Base-by-base conservation (phyloP, 2,113 vertebrate genomes). In the Carassius auratus region DNA sequence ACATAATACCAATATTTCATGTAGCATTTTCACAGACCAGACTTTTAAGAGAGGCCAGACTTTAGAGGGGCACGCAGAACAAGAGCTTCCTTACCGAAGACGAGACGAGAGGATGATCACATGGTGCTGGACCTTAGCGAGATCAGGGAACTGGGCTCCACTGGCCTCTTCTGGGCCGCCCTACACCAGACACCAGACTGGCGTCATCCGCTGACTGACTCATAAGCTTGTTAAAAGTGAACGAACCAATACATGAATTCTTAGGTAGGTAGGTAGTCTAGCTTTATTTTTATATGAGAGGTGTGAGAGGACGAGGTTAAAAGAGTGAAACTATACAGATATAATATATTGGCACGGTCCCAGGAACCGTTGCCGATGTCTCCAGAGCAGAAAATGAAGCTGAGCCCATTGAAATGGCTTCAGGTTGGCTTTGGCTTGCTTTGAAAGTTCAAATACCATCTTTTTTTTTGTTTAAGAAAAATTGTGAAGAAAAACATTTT, bases 301-400 rank as follows among this genome's bases (percentile, higher is more conserved):
- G 89, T 86, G 69, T 52, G 38, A 52, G 23, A 17, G 74, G 76
- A 61, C 2, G 8, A 64, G 76, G 45, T 76, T 82, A 50, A 91
- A 91, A 90, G 77, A 87, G 87, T 89, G 85, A 87, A 92, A 89
- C 86, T 90, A 90, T 91, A 91, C 91, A 92, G 92, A 93, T 92
- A 38, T 94, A 93, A 92, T 93, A 93, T 95, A 93, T 95, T 92
- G 89, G 79, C 84, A 76, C 85, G 86, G 81, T 90, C 87, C 68
- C 69, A 81, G 81, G 88, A 83, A 87, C 14, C 81, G 83, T 45
- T 79, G 73, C 30, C 42, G 73, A 55, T 84, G 62, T 77, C 13
- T 87, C 62, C n/a, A 78, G 48, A 61, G 77, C 62, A 84, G 52
- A 88, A 73, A 84, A 62, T 50, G 71, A 74, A 82, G 75, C 55